These are phyloP conservation scores for Zoanthus solanderi DNA, from an alignment of 92 coral and sea anemone genomes.

Conservation along the genomic window DNA sequence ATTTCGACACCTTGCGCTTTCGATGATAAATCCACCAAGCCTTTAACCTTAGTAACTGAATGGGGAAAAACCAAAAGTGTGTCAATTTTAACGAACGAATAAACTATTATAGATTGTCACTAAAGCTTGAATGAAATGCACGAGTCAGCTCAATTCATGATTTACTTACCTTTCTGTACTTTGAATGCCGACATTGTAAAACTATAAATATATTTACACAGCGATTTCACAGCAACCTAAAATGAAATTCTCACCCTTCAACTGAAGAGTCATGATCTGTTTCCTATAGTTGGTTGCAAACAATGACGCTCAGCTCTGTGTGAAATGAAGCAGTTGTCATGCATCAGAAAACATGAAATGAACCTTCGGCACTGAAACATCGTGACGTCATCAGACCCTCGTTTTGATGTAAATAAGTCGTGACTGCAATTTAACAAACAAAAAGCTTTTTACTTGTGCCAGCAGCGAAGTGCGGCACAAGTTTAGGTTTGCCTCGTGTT, in stretches of 20 bases:
- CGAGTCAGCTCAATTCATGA: neutral
- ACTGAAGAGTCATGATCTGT: conserved; percentile 11
- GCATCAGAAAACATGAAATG: conserved; percentile 51
- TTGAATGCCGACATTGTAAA: conserved; percentile 88
- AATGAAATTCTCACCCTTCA: neutral
- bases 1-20: conserved; percentile 64
- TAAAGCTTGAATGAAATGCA: conserved; percentile 6
- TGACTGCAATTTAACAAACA: neutral
- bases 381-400: conserved; percentile 74
- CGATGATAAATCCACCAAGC: conserved; percentile 83
- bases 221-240: conserved; percentile 17
- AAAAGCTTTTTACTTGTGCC: no score
- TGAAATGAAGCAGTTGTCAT: conserved; percentile 37
- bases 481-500: no score
- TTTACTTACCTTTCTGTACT: conserved; percentile 90
- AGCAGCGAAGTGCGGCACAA: no score
- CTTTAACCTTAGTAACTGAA: conserved; percentile 91
- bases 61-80: conserved; percentile 38
- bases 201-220: neutral
- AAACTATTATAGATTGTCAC: conserved; percentile 26
- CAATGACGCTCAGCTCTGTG: conserved; percentile 26
- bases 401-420: conserved; percentile 33
- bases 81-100: conserved; percentile 8
- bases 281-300: conserved; percentile 8
- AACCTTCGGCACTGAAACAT: conserved; percentile 52